Evolutionary conservation across 2,113 vertebrate species (phyloP), one percentile per base, ranked within the genome.

Genomic region (Aix galericulata): DNA sequence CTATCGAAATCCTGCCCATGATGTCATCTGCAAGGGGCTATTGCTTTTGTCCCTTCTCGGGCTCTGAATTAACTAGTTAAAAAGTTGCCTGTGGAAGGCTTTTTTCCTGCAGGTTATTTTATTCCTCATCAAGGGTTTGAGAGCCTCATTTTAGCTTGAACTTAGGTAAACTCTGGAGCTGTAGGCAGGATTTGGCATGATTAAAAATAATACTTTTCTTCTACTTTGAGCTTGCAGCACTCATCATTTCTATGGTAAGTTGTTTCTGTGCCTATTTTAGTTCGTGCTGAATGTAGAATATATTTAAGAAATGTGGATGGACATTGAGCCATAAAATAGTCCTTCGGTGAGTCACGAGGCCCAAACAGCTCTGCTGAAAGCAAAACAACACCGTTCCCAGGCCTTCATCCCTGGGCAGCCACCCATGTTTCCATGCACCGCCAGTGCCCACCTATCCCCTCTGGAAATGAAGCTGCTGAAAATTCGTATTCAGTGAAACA

Each of bases 111-210:
- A n/a, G 17, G 2, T 0, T 56, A 50, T 13, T 56, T 83, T 82
- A 59, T 62, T 80, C 52, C 36, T 71, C 58, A 53, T 27, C 3
- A 7, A 17, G 31, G 32, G 25, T 74, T 89, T 78, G 14, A 2
- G 5, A 82, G 13, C 23, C 67, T 82, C 40, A 18, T 74, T 94
- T 94, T 93, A 93, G 56, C 60, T 78, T 93, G 85, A 93, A 84
- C 82, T 90, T 79, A 77, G 42, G 82, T 93, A 91, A 95, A 94
- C 91, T 86, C 50, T 56, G 63, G 79, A 68, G n/a, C 23, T 88
- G 82, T 86, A 91, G 91, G 82, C 75, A 90, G 91, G 34, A 68
- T 86, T 77, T 91, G 60, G 52, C 48, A 63, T 56, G 40, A 60
- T 72, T 84, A 74, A 95, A 92, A 95, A 81, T 52, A 90, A 63